These are phyloP conservation scores for Hesperophylax magnus DNA, from an alignment of 1,140 invertebrate species.

Conservation along the genomic window DNA sequence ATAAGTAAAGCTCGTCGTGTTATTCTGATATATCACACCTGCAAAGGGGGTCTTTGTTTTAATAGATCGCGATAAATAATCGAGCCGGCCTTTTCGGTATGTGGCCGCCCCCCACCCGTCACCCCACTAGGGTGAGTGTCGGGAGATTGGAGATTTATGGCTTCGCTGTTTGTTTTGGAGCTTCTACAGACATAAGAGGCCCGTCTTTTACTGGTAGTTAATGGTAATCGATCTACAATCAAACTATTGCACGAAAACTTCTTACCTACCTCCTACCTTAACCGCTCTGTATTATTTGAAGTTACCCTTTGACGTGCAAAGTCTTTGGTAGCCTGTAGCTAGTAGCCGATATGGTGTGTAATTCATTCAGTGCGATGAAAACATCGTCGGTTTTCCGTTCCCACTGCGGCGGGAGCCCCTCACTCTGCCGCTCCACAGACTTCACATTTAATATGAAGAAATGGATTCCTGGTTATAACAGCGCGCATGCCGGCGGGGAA, in stretches of 20 bases:
- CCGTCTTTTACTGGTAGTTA: neutral
- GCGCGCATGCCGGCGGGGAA: conserved; percentile 16
- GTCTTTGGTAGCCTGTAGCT: neutral
- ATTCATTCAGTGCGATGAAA: conserved; percentile 24
- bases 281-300: neutral
- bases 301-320: neutral
- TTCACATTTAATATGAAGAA: conserved; percentile 54
- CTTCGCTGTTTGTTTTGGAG: conserved; percentile 44
- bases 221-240: conserved; percentile 8
- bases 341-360: conserved; percentile 5
- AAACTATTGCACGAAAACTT: neutral
- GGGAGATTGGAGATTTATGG: conserved; percentile 44
- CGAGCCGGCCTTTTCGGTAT: conserved; percentile 34
- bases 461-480: conserved; percentile 50
- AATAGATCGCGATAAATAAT: conserved; percentile 52
- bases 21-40: conserved; percentile 35
- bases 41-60: conserved; percentile 38
- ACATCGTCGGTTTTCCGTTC: conserved; percentile 23
- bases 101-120: neutral
- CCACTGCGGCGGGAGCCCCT: conserved; percentile 18
- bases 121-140: neutral
- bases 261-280: no score
- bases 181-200: neutral
- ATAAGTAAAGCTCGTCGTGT: conserved; percentile 16
- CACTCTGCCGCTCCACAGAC: conserved; percentile 7